phyloP scores from a whole-genome alignment of 2,888 invertebrate species.

The Archips xylosteana region DNA sequence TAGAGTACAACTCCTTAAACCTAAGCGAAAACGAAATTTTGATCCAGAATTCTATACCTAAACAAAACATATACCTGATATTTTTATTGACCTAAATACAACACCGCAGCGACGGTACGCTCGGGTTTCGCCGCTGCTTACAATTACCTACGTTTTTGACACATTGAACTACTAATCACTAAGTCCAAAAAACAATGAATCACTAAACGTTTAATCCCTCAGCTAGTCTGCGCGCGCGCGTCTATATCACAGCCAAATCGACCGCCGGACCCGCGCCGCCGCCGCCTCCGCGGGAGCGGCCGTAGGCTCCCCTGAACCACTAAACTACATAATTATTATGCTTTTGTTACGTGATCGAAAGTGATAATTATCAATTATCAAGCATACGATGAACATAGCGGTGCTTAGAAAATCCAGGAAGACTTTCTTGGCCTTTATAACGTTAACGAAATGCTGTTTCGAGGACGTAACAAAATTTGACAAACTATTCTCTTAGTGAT shows the following conservation, averaged over 20 bases:
- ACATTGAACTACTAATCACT: slow-evolving; percentile 39
- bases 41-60: slow-evolving; percentile 33
- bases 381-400: slow-evolving; percentile 18
- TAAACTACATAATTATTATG: slow-evolving; percentile 33
- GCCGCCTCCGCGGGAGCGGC: not conserved
- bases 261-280: slow-evolving; percentile 52
- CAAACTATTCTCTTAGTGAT: slow-evolving; percentile 17
- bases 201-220: slow-evolving; percentile 45
- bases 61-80: slow-evolving; percentile 35
- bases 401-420: slow-evolving; percentile 23
- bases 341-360: slow-evolving; percentile 38
- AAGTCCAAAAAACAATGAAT: slow-evolving; percentile 40
- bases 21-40: slow-evolving; percentile 36
- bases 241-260: slow-evolving; percentile 78
- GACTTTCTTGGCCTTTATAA: slow-evolving; percentile 19
- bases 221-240: slow-evolving; percentile 52
- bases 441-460: slow-evolving; percentile 30
- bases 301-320: slow-evolving; percentile 27
- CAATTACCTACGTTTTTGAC: slow-evolving; percentile 28
- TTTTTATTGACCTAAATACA: slow-evolving; percentile 32
- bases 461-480: slow-evolving; percentile 34
- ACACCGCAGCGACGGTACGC: slow-evolving; percentile 14
- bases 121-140: slow-evolving; percentile 15
- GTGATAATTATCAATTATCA: slow-evolving; percentile 34
- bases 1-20: slow-evolving; percentile 32